phyloP scores from a whole-genome alignment of 1,140 invertebrate species.

The Drosophila lacertosa region DNA sequence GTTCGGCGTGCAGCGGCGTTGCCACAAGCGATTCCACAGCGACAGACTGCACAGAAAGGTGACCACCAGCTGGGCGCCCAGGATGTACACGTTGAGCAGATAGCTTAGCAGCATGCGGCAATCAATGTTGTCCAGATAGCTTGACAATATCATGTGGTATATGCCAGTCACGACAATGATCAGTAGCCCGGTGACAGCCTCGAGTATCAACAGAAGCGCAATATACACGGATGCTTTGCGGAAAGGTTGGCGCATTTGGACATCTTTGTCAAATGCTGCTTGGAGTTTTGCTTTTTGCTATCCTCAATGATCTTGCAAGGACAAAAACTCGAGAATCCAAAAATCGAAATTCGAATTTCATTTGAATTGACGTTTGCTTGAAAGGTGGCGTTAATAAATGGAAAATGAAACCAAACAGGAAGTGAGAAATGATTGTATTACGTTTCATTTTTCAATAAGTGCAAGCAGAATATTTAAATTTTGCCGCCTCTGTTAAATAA shows the following conservation, averaged over 20 bases:
- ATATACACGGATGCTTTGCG: conserved; percentile 61
- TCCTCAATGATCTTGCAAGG: neutral
- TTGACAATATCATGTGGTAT: conserved; percentile 60
- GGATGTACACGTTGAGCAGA: conserved; percentile 61
- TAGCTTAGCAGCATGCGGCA: conserved; percentile 48
- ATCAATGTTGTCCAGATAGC: conserved; percentile 59
- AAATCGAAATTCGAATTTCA: conserved; percentile 26
- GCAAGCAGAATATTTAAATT: no score
- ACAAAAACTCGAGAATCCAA: neutral
- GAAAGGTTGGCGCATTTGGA: conserved; percentile 79
- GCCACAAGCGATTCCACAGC: conserved; percentile 72
- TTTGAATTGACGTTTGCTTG: conserved; percentile 20
- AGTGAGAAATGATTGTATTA: no score
- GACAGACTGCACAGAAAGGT: conserved; percentile 60
- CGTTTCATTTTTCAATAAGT: no score
- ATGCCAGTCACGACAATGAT: conserved; percentile 58
- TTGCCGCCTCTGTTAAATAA: neutral
- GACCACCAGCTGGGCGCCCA: conserved; percentile 60
- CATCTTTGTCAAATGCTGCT: conserved; percentile 54
- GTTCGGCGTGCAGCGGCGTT: conserved; percentile 65
- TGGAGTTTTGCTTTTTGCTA: conserved; percentile 8
- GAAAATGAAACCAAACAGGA: no score
- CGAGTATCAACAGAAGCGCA: conserved; percentile 57
- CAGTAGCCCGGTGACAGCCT: conserved; percentile 61
- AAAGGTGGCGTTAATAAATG: neutral